Percentiles rank a stretch among this genome's conserved stretches.
Conservation (phyloP, 2,797 vertebrate genomes). For the Spinus olivaceus region DNA sequence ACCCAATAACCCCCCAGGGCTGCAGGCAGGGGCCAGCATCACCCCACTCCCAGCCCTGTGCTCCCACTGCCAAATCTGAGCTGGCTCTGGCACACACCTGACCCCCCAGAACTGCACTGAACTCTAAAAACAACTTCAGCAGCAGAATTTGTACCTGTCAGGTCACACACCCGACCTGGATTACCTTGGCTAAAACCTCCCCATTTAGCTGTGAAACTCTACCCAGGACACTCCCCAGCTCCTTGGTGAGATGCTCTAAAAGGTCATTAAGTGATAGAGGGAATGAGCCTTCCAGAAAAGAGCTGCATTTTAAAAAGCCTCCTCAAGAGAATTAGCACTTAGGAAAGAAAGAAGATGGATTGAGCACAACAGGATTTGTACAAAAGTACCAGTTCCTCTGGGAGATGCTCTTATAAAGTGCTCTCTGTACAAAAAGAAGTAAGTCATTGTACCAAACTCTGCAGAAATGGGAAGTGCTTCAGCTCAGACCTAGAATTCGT, state of each 20-base stretch:
- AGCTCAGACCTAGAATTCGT: not conserved
- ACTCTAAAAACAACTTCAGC: not conserved
- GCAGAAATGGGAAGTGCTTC: not conserved
- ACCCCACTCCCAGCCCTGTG: not conserved
- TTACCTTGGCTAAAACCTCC: not conserved
- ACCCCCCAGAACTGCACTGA: not conserved
- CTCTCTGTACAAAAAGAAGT: not conserved
- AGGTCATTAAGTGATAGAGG: not conserved
- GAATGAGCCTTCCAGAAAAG: not conserved
- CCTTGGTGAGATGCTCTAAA: not conserved
- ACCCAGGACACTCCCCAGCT: not conserved
- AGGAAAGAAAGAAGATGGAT: not conserved
- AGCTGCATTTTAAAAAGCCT: not conserved
- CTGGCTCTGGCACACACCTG: not conserved
- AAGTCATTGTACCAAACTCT: not conserved
- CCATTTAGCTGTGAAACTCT: not conserved
- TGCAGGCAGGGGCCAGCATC: not conserved
- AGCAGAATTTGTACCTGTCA: not conserved
- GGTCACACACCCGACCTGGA: not conserved
- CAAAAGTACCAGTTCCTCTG: not conserved
- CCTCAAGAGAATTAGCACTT: not conserved
- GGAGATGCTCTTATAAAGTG: not conserved
- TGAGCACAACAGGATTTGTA: not conserved
- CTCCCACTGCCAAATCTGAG: not conserved
- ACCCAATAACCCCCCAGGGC: not conserved